Evolutionary conservation across 30 jellyfish, hydroid and myxozoan species (phyloP).

Genomic region (Hydractinia echinata): DNA sequence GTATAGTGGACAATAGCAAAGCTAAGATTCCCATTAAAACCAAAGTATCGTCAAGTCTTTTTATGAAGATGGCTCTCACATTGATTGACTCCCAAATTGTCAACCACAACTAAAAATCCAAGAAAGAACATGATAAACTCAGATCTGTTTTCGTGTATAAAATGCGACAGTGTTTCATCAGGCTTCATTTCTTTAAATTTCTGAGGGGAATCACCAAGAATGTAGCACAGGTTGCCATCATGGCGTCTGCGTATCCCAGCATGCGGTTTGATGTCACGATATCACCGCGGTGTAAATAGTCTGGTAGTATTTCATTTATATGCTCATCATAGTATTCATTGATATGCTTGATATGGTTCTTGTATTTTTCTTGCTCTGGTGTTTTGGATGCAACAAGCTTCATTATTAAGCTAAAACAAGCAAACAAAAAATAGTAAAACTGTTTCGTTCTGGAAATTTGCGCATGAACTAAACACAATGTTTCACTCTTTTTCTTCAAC

Average conservation of each 20-base stretch:
- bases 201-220: conserved; percentile 29
- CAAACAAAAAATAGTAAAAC: too few relatives aligned
- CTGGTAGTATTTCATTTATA: conserved; percentile 12
- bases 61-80: conserved; percentile 33
- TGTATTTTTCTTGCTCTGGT: neutral
- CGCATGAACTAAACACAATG: too few relatives aligned
- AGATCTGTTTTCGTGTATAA: neutral
- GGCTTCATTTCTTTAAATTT: neutral
- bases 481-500: too few relatives aligned
- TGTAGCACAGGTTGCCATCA: conserved; percentile 42
- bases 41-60: conserved; percentile 28
- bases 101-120: conserved; percentile 29
- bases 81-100: conserved; percentile 37
- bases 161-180: neutral
- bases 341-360: neutral
- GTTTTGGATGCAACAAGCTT: neutral
- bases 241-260: conserved; percentile 40
- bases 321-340: conserved; percentile 29
- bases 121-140: conserved; percentile 26
- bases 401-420: too few relatives aligned
- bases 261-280: conserved; percentile 17
- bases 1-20: conserved; percentile 12
- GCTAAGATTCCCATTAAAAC: conserved; percentile 1
- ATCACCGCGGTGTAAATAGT: conserved; percentile 34
- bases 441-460: too few relatives aligned